Base-by-base conservation (phyloP, 2,797 vertebrate genomes). In the Octomys mimax region DNA sequence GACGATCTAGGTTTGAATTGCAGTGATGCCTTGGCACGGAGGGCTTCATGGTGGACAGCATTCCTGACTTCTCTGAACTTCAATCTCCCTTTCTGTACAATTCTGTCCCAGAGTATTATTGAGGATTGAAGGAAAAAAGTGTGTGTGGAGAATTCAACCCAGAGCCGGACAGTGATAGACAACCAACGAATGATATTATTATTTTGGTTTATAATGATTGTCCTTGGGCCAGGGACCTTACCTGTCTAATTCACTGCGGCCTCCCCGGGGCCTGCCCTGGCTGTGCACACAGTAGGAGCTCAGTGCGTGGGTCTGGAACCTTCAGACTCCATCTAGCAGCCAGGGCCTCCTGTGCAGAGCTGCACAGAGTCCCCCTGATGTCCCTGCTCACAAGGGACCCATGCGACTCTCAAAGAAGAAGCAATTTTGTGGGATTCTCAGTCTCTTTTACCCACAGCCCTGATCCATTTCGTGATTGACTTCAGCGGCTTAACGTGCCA, bases 401-500 rank as follows among this genome's bases (percentile, higher is more conserved):
- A n/a, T 7, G 22, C 61, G 87, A 95, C 91, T 92, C 83, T 79
- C 28, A 64, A 66, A 73, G 6, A 39, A 92, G 70, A 16, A 36
- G 39, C 84, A 26, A 11, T 88, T 91, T 75, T 9, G 33, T 70
- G 77, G 93, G 73, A 77, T 80, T 70, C 81, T 94, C 92, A 82
- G 0, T 77, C 21, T 92, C 62, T 62, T 79, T 61, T 59, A 21
- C 79, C 70, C 88, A 22, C 70, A 26, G 71, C 13, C 24, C 80
- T 0, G 83, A 91, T 93, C 88, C 52, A 42, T 91, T 78, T 89
- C 39, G 19, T 92, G 75, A 87, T 83, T 89, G 94, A 93, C 66
- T 95, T 73, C 49, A 68, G 54, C 6, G 0, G 95, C 96, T 98
- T 94, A 86, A 79, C 28, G 3, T 54, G 13, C 89, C 1, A 31